Evolutionary conservation across 2,113 vertebrate species (phyloP), one percentile per base, ranked within the genome.

Genomic region (Pterocles orientalis): DNA sequence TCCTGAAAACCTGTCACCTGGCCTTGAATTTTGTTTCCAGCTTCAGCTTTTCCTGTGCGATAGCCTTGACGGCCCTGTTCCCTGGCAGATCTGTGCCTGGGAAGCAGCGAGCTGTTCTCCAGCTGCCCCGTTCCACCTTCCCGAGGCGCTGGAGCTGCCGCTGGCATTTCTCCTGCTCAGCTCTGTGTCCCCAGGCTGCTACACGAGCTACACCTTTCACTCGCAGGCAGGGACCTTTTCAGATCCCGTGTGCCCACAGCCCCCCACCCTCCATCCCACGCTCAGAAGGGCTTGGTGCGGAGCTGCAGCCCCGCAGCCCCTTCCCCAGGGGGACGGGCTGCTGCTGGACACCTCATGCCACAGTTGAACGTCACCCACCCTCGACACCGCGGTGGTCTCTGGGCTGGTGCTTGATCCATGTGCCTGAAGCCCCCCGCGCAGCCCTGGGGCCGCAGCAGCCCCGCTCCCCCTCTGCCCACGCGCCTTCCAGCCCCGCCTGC

Each of bases 401-500:
- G 61, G 33, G 24, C 14, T 72, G 39, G n/a, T 81, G 50, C 50
- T 57, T 31, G 70, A 26, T 56, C 26, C 5, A 1, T 17, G 31
- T 66, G 24, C 36, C 31, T 61, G 47, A 36, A 53, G 69, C 51
- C 12, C 8, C 20, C 18, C 25, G 41, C 31, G 60, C 45, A 64
- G n/a, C 20, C 20, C 39, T 23, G 6, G 34, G 53, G 53, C 26
- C 3, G 1, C 58, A 60, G 62, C 13, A 76, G 88, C 50, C 39
- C 69, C 31, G 36, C 57, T 88, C 15, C 25, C 26, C 7, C 12
- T 34, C 13, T 47, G 39, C 41, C 53, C 0, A 0, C 2, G 14
- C 21, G 1, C 56, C 28, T 69, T n/a, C 48, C 14, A 8, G 25
- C 3, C 20, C 0, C 0, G 9, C 28, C 76, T 41, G 45, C 29